Base-by-base conservation (phyloP, 1,140 invertebrate genomes). In the Orchesella cincta region DNA sequence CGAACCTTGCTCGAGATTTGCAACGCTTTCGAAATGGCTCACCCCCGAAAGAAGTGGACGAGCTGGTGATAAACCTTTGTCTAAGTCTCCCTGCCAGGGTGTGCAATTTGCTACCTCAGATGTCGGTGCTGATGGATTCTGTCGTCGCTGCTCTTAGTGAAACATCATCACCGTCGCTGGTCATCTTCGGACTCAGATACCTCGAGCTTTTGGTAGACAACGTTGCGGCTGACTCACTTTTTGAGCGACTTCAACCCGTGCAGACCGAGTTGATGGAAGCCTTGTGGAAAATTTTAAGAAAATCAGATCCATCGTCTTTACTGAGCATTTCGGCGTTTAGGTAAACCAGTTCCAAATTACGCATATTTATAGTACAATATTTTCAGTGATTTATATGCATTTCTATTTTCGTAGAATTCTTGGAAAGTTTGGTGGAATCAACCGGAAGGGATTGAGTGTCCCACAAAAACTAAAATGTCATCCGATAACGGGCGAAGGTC, bases 41-140 rank as follows among this genome's bases (percentile, higher is more conserved):
- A 16, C 97, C 99, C 84, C 96, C 97, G 83, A 96, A 98, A 83
- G 95, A 98, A 84, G 98, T 99, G 96, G 97, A 98, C 85, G 98
- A 99, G 88, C 87, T 99, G 12, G 99, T 99, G 88, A 97, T 99
- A 0, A 97, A 99, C 86, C 86, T 99, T 34, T 99, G 98, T 85
- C 86, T 99, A 1, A 99, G 97, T 0, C 97, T 99, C 0, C 98
- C 98, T 0, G 98, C 99, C 0, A 88, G 98, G 74, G 87, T 99
- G 0, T 97, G 95, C 83, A 98, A 96, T 36, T 87, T 99, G 20
- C 87, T 99, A 23, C 97, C 98, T 1, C 98, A 99, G 86, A 87
- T 99, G 29, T 97, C 97, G 0, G 97, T 99, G 95, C 86, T 99
- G 16, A 99, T 99, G 97, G 97, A 99, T 88, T 97, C 97, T 0